Evolutionary conservation across 2,888 invertebrate species (phyloP), one percentile per base, ranked within the genome.

Genomic region (Argyra leucocephala): DNA sequence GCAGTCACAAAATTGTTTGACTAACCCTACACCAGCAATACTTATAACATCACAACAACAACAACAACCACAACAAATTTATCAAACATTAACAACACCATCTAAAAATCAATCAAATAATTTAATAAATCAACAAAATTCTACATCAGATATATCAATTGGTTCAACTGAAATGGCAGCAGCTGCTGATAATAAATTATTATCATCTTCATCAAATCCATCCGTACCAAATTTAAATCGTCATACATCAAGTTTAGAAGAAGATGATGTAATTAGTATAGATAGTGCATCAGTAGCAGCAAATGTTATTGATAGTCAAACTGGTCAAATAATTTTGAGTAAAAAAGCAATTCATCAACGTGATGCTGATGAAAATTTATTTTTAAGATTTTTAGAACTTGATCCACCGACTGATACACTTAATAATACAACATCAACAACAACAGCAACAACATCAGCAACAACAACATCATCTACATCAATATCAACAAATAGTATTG

Each of bases 351-450:
- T 85, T 59, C 79, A 80, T 62, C 86, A 86, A 71, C 79, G 84
- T 3, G 86, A 87, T 72, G 88, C 88, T 12, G 89, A 89, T 72
- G 89, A 89, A 77, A 88, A 88, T 76, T 78, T 88, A 63, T 88
- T 88, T 76, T 81, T 88, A 63, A 79, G 88, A 66, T 91, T 91
- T 76, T 80, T 93, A 73, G 92, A 92, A 78, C 81, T 93, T 70
- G 92, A 92, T 78, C 91, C 91, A 0, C 85, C 85, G 2, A 80
- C 82, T 7, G 89, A 89, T 67, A 86, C 83, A 76, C 73, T 71
- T 6, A 69, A 67, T 36, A 72, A 70, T n/a, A 69, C 71, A 3
- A 66, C 66, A n/a, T n/a, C n/a, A n/a, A n/a, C n/a, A n/a, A n/a
- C n/a, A n/a, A n/a, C n/a, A n/a, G n/a, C n/a, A n/a, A n/a, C n/a